Evolutionary conservation across 2,888 invertebrate genomes (phyloP), one percentile per base, ranked within the genome.

Genomic region (Timandra comae): DNA sequence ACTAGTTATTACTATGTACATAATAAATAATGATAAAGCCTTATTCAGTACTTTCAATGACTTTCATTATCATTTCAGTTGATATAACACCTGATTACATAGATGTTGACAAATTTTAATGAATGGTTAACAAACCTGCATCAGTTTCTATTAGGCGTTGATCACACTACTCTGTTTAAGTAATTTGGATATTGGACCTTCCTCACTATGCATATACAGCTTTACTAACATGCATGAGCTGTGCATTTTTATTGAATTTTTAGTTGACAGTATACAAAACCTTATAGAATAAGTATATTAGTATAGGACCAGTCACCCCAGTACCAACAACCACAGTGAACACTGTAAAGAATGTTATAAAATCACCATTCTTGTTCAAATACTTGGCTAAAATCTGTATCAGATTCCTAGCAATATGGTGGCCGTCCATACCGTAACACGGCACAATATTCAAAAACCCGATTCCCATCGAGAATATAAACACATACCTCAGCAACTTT

Each of bases 371-470:
- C 87, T 90, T 58, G 88, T 88, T 67, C 72, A 86, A 58, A 82
- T 86, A 65, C 86, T 88, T 71, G 72, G 88, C 61, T 75, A 91
- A 69, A 46, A 89, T 76, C 65, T 91, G 89, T 39, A 90, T 88
- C 29, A 95, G 73, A 42, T 90, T 89, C 56, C 89, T 89, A 27
- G 92, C 88, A 53, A 98, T 97, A 70, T 94, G 92, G 63, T 98
- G 94, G 0, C 98, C 98, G 74, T 99, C 98, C 63, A 97, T 91
- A 41, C 93, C 94, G 66, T 95, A 93, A 70, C 97, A 97, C 0
- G 98, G 98, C 38, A 98, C 89, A 4, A 96, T 90, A 84, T 99
- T 99, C 13, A 98, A 80, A 45, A 98, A 86, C 6, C 93, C 97
- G 56, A 98, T 87, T 0, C 98, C 98, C 54, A 94, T 89, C 7